Conservation (phyloP, 1,140 invertebrate genomes). For the Heliconius nattereri region DNA sequence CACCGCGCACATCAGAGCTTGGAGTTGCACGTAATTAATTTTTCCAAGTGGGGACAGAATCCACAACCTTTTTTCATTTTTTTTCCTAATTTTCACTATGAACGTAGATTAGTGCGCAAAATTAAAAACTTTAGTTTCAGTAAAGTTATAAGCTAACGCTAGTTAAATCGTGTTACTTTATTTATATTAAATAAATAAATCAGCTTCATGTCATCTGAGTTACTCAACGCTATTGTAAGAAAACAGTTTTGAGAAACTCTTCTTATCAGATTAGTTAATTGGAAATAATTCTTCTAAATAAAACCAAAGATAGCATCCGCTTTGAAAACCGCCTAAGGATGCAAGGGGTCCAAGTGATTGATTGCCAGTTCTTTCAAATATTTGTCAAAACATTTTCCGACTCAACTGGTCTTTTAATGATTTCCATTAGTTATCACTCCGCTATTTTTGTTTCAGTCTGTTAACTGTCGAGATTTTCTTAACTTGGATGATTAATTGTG, state of each 20-base stretch:
- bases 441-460: slow-evolving; percentile 34
- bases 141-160: no score
- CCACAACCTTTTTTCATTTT: no score
- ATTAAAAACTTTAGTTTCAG: no score
- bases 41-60: no score
- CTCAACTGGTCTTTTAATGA: slow-evolving; percentile 45
- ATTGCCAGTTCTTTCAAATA: slow-evolving; percentile 60
- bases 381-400: slow-evolving; percentile 65
- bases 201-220: no score
- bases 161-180: no score
- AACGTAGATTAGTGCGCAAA: no score
- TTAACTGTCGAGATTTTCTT: slow-evolving; percentile 4
- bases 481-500: slow-evolving; percentile 1
- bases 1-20: no score
- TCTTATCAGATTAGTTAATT: neutral
- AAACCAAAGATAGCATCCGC: neutral
- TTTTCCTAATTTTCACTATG: no score
- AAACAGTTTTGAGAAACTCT: neutral
- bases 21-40: no score
- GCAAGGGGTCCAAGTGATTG: slow-evolving; percentile 52
- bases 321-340: slow-evolving; percentile 12
- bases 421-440: slow-evolving; percentile 36
- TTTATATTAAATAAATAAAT: no score
- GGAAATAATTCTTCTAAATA: neutral
- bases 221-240: neutral